phyloP scores from a whole-genome alignment of 1,140 invertebrate species.

The Thaumetopoea pityocampa region DNA sequence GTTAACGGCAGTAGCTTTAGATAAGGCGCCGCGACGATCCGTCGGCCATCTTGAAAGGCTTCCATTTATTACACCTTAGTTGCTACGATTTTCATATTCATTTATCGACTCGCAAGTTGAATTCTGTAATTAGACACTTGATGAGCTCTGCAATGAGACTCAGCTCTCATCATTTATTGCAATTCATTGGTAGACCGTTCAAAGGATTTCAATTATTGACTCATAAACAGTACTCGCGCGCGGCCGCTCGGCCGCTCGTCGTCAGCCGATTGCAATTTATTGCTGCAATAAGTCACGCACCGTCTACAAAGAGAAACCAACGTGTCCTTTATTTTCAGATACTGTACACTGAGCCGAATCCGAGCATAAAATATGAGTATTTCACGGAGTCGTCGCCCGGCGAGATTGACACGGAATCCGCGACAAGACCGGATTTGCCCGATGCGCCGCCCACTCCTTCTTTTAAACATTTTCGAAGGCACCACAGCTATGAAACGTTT shows the following conservation, averaged over 20 bases:
- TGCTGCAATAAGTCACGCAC: not conserved
- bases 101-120: too few species aligned
- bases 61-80: too few species aligned
- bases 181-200: too few species aligned
- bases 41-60: too few species aligned
- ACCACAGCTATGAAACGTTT: constrained; percentile 46
- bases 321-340: constrained; percentile 77
- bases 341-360: constrained; percentile 85
- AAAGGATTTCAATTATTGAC: too few species aligned
- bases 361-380: constrained; percentile 93
- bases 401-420: constrained; percentile 46
- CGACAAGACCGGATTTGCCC: constrained; percentile 28
- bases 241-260: not conserved
- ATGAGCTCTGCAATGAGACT: too few species aligned
- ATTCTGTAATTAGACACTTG: too few species aligned
- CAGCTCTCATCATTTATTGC: too few species aligned
- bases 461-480: constrained; percentile 53
- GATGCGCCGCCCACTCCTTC: constrained; percentile 27
- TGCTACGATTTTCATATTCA: too few species aligned
- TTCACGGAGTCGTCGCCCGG: constrained; percentile 69
- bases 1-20: too few species aligned
- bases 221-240: not conserved
- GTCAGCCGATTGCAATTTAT: not conserved
- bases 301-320: constrained; percentile 1
- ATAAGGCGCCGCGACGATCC: too few species aligned